A percentile compares a stretch with the other conserved stretches of the same genome.
phyloP scores from a whole-genome alignment of 2,888 invertebrate genomes.

The Cheilosia scutellata region DNA sequence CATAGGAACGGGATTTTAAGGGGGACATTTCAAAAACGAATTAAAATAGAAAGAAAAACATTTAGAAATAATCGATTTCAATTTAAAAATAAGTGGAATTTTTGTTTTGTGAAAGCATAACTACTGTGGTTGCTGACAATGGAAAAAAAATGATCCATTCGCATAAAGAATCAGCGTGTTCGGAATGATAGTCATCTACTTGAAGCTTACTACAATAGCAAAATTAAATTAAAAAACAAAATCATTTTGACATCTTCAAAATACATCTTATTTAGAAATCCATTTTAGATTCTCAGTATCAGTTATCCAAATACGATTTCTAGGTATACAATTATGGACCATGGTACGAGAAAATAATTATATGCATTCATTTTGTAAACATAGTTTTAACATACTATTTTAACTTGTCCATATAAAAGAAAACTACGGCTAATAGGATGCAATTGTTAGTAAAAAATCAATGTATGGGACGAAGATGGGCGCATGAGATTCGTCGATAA shows the following conservation, averaged over 20 bases:
- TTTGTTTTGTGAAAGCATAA: slow-evolving; percentile 40
- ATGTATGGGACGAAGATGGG: not conserved
- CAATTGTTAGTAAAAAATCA: slow-evolving; percentile 26
- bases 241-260: not conserved
- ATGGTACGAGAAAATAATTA: not conserved
- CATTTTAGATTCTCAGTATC: not conserved
- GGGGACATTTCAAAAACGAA: slow-evolving; percentile 37
- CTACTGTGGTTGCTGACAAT: slow-evolving; percentile 29
- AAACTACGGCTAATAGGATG: slow-evolving; percentile 8
- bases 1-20: slow-evolving; percentile 69
- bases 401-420: slow-evolving; percentile 13
- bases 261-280: slow-evolving; percentile 9
- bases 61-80: slow-evolving; percentile 78
- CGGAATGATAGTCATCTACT: slow-evolving; percentile 26
- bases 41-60: slow-evolving; percentile 72
- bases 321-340: not conserved
- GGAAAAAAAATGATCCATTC: slow-evolving; percentile 6
- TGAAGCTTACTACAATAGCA: slow-evolving; percentile 45
- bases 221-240: slow-evolving; percentile 1
- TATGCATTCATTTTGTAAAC: not conserved
- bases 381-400: no score
- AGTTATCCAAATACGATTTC: slow-evolving; percentile 11
- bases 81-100: slow-evolving; percentile 30
- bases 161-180: slow-evolving; percentile 24
- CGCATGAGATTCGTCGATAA: not conserved